These are phyloP conservation scores for Dynastes grantii DNA, from an alignment of 2,888 invertebrate species.

Conservation along the genomic window DNA sequence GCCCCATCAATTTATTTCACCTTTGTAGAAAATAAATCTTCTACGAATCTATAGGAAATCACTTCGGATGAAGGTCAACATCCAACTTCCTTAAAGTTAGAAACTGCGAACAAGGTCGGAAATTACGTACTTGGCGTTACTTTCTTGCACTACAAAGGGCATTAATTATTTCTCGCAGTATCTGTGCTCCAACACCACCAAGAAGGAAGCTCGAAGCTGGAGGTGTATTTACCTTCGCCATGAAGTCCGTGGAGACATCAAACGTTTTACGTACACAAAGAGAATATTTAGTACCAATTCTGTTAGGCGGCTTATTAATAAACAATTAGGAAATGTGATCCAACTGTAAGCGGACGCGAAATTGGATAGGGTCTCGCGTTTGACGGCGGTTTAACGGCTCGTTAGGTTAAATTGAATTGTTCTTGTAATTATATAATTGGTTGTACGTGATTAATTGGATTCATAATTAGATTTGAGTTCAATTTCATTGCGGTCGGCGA, in stretches of 20 bases:
- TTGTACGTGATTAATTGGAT: constrained; percentile 23
- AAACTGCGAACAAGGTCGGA: background rate
- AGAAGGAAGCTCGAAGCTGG: constrained; percentile 4
- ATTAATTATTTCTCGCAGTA: constrained; percentile 28
- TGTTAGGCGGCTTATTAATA: constrained; percentile 39
- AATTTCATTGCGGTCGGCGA: background rate
- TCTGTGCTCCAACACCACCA: background rate
- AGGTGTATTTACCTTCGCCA: background rate
- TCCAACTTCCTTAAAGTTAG: too few relatives aligned
- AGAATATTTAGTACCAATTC: constrained; percentile 42
- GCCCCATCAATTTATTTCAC: too few relatives aligned
- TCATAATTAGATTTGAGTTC: constrained; percentile 12
- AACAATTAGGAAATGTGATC: constrained; percentile 37
- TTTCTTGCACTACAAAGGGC: constrained; percentile 13
- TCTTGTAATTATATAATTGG: constrained; percentile 30
- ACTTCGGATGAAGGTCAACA: too few relatives aligned
- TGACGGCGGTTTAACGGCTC: constrained; percentile 6
- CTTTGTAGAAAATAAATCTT: too few relatives aligned
- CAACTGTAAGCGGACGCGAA: constrained; percentile 16
- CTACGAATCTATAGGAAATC: too few relatives aligned
- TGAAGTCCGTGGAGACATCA: constrained; percentile 9
- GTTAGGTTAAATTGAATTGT: constrained; percentile 27
- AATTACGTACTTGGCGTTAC: background rate
- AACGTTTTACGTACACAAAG: constrained; percentile 24
- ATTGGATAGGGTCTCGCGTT: constrained; percentile 1